Conservation (phyloP, 2,888 invertebrate genomes). For the Helobdella robusta region DNA sequence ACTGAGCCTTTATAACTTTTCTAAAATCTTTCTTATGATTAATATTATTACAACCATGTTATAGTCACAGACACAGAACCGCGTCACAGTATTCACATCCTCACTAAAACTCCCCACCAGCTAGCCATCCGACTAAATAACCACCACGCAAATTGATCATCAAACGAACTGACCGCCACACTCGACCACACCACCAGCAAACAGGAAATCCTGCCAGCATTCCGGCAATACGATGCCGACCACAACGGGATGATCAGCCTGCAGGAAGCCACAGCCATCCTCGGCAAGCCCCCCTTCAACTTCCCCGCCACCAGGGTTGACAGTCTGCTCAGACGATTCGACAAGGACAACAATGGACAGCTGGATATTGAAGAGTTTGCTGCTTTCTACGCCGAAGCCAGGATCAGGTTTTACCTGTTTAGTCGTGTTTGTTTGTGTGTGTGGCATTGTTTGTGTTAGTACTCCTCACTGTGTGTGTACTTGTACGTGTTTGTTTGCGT, state of each 20-base stretch:
- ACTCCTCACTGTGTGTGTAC: too few species aligned
- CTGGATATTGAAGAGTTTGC: constrained; percentile 35
- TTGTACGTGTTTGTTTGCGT: too few species aligned
- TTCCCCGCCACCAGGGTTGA: constrained; percentile 33
- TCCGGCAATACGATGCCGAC: constrained; percentile 34
- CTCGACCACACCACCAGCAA: constrained; percentile 28
- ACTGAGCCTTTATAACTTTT: background rate
- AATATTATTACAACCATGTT: too few species aligned
- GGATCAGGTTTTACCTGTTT: constrained; percentile 29
- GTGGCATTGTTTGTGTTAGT: too few species aligned
- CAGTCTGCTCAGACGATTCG: constrained; percentile 33
- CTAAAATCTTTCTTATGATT: too few species aligned
- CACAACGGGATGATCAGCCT: constrained; percentile 34
- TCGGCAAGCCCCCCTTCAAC: constrained; percentile 33
- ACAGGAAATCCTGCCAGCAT: constrained; percentile 32
- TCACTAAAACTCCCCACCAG: background rate
- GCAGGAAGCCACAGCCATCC: constrained; percentile 34
- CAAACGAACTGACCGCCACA: too few species aligned
- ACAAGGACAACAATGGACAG: constrained; percentile 33
- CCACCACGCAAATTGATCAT: too few species aligned
- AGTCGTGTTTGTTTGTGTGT: background rate
- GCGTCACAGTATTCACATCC: too few species aligned
- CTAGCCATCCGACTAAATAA: background rate
- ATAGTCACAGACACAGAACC: too few species aligned
- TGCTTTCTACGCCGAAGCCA: constrained; percentile 35